Evolutionary conservation across 2,797 vertebrate species (phyloP).

Genomic region (Urocyon cinereoargenteus): DNA sequence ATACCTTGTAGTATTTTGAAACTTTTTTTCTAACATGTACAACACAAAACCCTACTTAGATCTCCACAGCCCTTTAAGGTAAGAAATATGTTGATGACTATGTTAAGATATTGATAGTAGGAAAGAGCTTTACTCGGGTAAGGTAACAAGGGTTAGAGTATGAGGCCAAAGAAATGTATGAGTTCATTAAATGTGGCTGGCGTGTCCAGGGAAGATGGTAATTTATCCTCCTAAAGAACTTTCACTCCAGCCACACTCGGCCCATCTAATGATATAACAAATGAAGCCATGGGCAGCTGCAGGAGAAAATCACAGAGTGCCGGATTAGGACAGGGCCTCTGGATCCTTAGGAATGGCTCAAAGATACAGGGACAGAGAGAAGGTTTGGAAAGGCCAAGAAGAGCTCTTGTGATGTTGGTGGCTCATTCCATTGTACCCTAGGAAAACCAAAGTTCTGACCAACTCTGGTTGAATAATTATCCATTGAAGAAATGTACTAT

Average conservation of each 20-base stretch:
- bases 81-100: slow-evolving; percentile 38
- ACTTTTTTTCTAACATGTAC: slow-evolving; percentile 5
- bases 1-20: slow-evolving; percentile 47
- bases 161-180: slow-evolving; percentile 42
- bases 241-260: neutral
- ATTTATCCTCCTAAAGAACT: neutral
- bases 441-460: neutral
- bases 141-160: neutral
- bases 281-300: neutral
- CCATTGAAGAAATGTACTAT: neutral
- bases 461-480: neutral
- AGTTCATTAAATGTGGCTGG: slow-evolving; percentile 29
- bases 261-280: neutral
- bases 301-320: neutral
- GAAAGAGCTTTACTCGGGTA: slow-evolving; percentile 3
- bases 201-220: neutral
- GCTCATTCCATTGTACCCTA: neutral
- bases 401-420: neutral
- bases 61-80: neutral
- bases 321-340: neutral
- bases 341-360: slow-evolving; percentile 16
- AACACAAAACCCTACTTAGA: slow-evolving; percentile 50
- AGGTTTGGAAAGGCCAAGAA: neutral
- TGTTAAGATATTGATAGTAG: neutral
- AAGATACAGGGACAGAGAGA: neutral